A percentile compares a stretch with the other conserved stretches of the same genome.
phyloP scores from a whole-genome alignment of 2,797 vertebrate genomes.

The Anas bernieri region DNA sequence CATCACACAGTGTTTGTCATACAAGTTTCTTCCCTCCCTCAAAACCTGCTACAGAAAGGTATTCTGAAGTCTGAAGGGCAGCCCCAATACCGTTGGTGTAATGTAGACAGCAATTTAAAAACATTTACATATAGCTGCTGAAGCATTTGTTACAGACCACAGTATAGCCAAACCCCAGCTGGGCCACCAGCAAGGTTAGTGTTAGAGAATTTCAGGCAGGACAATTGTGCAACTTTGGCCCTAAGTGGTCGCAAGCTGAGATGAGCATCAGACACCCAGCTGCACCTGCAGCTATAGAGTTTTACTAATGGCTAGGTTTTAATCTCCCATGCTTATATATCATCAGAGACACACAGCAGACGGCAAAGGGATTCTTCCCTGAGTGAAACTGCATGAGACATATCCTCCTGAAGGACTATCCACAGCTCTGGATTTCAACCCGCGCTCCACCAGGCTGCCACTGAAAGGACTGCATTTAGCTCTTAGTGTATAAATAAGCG shows the following conservation, averaged over 20 bases:
- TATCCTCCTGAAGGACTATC: background rate
- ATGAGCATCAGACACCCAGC: background rate
- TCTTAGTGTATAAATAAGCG: conserved; percentile 60
- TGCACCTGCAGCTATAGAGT: background rate
- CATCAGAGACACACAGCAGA: background rate
- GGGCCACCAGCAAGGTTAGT: background rate
- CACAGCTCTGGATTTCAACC: conserved; percentile 1
- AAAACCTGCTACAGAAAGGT: background rate
- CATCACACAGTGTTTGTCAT: background rate
- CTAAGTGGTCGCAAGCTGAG: background rate
- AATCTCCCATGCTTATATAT: background rate
- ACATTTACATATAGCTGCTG: rapidly evolving
- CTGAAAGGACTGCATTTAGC: conserved; percentile 59
- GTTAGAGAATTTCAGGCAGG: background rate
- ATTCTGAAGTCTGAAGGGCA: background rate
- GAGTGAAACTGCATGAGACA: background rate
- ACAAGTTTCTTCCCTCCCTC: background rate
- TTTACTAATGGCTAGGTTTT: background rate
- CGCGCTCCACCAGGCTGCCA: background rate
- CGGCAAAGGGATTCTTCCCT: background rate
- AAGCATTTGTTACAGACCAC: background rate
- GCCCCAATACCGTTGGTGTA: background rate
- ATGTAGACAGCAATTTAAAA: background rate
- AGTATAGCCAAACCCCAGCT: background rate
- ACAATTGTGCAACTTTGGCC: background rate